Conservation (phyloP, 2,113 vertebrate genomes). For the Marmota monax region DNA sequence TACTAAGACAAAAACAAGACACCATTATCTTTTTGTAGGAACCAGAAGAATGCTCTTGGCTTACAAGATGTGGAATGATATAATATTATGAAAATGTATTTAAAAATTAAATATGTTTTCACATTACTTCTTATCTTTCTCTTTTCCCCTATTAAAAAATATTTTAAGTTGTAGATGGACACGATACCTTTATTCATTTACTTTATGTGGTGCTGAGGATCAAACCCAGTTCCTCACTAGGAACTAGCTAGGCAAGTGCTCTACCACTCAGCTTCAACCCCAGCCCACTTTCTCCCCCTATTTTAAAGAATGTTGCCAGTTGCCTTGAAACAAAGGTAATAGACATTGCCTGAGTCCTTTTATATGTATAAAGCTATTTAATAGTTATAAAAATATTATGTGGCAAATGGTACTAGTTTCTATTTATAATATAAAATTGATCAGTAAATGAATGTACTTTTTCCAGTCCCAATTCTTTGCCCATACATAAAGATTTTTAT, state of each 20-base stretch:
- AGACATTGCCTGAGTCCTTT: slow-evolving; percentile 9
- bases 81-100: neutral
- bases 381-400: neutral
- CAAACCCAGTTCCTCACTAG: no score
- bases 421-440: neutral
- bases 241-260: no score
- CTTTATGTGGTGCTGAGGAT: no score
- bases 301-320: neutral
- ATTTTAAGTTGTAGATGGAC: neutral
- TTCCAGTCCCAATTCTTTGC: neutral
- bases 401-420: neutral
- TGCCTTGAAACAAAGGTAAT: slow-evolving; percentile 9
- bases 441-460: slow-evolving; percentile 13
- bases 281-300: neutral
- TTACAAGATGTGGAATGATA: slow-evolving; percentile 20
- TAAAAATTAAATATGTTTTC: neutral
- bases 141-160: neutral
- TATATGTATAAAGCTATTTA: neutral
- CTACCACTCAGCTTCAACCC: no score
- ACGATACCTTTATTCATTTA: no score
- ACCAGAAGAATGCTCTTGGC: neutral
- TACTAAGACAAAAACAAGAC: neutral
- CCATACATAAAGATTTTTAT: no score
- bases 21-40: neutral
- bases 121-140: neutral